Evolutionary conservation across 1,140 invertebrate species (phyloP), one percentile per base, ranked within the genome.

Genomic region (Vanessa tameamea): DNA sequence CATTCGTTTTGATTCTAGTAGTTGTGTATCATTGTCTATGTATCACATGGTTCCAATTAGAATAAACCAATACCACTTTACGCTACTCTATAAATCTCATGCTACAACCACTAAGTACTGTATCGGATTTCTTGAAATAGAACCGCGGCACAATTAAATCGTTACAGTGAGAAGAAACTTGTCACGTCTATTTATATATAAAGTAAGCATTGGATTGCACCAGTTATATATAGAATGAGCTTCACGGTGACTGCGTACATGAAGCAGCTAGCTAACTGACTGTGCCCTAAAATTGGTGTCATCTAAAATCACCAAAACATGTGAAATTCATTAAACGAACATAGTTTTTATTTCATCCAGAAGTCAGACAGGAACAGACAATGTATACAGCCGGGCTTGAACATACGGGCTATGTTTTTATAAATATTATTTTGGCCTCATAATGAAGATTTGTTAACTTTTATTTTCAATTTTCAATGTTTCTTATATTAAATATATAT

Each of bases 61-160:
- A 2, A 16, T 8, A 20, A 37, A 26, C 14, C 13, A 37, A 14
- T 37, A 15, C 14, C 57, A 61, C 23, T 61, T 61, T 61, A 23
- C 57, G 20, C 57, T 15, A 59, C n/a, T n/a, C 20, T 20, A 61
- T 61, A 37, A 61, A 61, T 61, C 57, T 61, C 55, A 13, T 16
- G 43, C 12, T 26, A n/a, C 57, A 26, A 57, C 51, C 23, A 26
- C 57, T 31, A 61, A 37, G 9, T 26, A 16, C 13, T 12, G 14
- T 61, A 37, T 61, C 57, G n/a, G 14, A 43, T 61, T 61, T 12
- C 20, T 37, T 5, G 23, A 43, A 61, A 61, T 61, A 37, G 23
- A n/a, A 7, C 23, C 26, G 57, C 31, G 57, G 31, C 57, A 26
- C 26, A 61, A 61, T 61, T 37, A 61, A 61, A 26, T 37, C 11